Conservation (phyloP, 2,888 invertebrate species). For the Ichneumoninae sp. region DNA sequence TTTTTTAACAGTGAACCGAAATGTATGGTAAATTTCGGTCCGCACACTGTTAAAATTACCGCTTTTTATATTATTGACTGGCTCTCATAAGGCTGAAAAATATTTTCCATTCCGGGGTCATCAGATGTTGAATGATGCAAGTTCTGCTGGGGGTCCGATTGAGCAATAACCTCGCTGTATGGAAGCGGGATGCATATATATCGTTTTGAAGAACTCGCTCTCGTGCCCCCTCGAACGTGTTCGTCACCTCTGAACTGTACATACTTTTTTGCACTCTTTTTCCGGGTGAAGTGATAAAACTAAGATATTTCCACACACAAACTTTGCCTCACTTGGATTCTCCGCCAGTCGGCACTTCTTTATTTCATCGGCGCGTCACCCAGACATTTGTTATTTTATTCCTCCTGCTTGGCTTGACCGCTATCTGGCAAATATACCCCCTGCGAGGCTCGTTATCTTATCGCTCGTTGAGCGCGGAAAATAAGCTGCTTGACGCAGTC, state of each 20-base stretch:
- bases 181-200: not conserved
- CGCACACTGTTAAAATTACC: too few relatives aligned
- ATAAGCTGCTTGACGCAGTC: conserved; percentile 58
- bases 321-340: conserved; percentile 11
- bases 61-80: not conserved
- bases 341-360: conserved; percentile 12
- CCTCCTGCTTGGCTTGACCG: conserved; percentile 13
- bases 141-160: conserved; percentile 77
- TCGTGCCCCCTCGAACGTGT: conserved; percentile 4
- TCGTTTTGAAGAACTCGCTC: not conserved
- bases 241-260: not conserved
- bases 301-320: conserved; percentile 13
- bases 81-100: conserved; percentile 27
- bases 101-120: conserved; percentile 75
- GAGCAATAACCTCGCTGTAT: not conserved
- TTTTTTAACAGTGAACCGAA: not conserved
- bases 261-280: conserved; percentile 18
- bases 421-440: conserved; percentile 63
- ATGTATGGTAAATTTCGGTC: too few relatives aligned
- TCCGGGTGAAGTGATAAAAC: conserved; percentile 43
- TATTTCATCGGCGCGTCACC: conserved; percentile 1
- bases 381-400: conserved; percentile 20
- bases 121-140: conserved; percentile 73
- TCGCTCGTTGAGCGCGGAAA: conserved; percentile 61
- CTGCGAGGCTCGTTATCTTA: conserved; percentile 73